Evolutionary conservation across 53 echinoderm and acorn worm genomes (phyloP).

Genomic region (Echinarachnius parma): DNA sequence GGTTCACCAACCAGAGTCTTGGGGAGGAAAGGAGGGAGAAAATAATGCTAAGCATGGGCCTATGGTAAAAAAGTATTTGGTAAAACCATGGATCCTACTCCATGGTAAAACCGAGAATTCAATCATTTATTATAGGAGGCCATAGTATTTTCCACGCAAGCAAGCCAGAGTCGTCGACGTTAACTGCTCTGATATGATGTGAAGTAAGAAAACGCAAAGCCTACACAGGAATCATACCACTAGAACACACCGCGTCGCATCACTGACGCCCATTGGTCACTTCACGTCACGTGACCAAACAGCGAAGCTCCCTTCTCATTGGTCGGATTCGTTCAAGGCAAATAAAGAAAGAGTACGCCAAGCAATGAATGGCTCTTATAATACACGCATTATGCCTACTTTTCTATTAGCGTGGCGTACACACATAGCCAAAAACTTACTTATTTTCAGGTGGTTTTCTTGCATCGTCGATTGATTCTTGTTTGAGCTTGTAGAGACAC

Average conservation of each 20-base stretch:
- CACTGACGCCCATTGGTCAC: slow-evolving; percentile 17
- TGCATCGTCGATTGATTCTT: slow-evolving; percentile 13
- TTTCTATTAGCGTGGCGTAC: slow-evolving; percentile 18
- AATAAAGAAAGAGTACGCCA: slow-evolving; percentile 18
- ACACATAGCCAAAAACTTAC: slow-evolving; percentile 19
- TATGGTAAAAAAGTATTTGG: too few species aligned
- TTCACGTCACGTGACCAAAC: slow-evolving; percentile 33
- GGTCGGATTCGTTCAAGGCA: background rate
- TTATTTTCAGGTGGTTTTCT: slow-evolving; percentile 10
- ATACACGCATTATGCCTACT: too few species aligned
- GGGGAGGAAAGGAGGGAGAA: background rate
- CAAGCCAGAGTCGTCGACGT: too few species aligned
- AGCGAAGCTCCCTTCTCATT: slow-evolving; percentile 13
- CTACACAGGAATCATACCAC: too few species aligned
- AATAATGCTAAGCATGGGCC: too few species aligned
- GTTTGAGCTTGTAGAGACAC: slow-evolving; percentile 14
- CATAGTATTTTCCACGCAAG: too few species aligned
- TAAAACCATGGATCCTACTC: too few species aligned
- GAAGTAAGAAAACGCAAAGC: too few species aligned
- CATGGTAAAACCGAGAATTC: too few species aligned
- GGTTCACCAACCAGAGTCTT: background rate
- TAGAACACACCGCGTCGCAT: slow-evolving; percentile 1
- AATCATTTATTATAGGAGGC: too few species aligned
- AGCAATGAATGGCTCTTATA: slow-evolving; percentile 31
- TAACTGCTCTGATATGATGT: too few species aligned